Evolutionary conservation across 2,797 vertebrate genomes (phyloP).

Genomic region (Lithobates sylvaticus): DNA sequence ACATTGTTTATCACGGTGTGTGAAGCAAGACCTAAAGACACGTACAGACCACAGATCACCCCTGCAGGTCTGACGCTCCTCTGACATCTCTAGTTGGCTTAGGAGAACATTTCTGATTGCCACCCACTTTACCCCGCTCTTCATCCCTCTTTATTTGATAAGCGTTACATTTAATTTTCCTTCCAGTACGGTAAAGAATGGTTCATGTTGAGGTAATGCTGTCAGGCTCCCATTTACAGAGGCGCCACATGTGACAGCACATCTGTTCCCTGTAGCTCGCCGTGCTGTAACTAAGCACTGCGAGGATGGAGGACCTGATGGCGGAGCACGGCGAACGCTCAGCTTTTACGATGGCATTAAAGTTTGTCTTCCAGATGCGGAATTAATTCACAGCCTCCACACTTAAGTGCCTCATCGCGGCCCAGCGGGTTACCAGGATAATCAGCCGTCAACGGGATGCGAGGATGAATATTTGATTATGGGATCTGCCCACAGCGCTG

Average conservation of each 20-base stretch:
- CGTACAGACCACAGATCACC: too few species aligned
- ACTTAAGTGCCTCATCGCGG: constrained; percentile 38
- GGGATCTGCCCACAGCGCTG: constrained; percentile 23
- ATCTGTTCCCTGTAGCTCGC: constrained; percentile 20
- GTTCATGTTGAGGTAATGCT: neutral
- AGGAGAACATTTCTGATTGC: neutral
- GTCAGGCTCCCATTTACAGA: neutral
- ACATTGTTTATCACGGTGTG: too few species aligned
- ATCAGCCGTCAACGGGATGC: constrained; percentile 53
- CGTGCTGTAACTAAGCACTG: constrained; percentile 45
- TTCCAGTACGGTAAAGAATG: neutral
- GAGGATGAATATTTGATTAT: constrained; percentile 59
- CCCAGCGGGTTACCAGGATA: constrained; percentile 57
- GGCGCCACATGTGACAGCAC: constrained; percentile 15
- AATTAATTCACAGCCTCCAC: constrained; percentile 42
- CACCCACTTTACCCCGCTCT: neutral
- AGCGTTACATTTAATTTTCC: neutral
- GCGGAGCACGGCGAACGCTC: neutral
- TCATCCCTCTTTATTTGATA: neutral
- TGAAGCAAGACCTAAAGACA: too few species aligned
- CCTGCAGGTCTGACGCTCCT: neutral
- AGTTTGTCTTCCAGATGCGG: constrained; percentile 55
- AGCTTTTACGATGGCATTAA: constrained; percentile 48
- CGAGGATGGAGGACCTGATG: constrained; percentile 26
- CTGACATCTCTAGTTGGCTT: neutral